These are phyloP conservation scores for Drosophila tanythrix DNA, from an alignment of 2,888 invertebrate species.

Conservation along the genomic window DNA sequence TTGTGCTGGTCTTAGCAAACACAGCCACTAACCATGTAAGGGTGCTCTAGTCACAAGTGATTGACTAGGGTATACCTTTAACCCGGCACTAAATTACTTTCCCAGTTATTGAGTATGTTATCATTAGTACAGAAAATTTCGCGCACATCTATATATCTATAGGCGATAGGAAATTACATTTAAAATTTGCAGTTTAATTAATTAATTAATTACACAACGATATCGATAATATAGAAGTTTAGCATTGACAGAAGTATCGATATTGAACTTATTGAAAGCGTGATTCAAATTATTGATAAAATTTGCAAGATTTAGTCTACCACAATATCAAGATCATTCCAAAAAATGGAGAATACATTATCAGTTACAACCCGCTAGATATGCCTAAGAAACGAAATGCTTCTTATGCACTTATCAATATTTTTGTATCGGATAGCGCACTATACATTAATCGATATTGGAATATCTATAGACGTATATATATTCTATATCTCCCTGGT, in stretches of 20 bases:
- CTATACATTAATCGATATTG: background rate
- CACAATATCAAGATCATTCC: background rate
- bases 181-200: background rate
- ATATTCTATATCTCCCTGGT: background rate
- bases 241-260: background rate
- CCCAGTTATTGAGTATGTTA: background rate
- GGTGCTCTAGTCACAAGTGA: background rate
- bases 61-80: background rate
- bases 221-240: background rate
- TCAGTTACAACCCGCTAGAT: background rate
- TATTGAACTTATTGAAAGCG: background rate
- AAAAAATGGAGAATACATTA: background rate
- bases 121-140: background rate
- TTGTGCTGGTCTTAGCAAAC: constrained; percentile 43
- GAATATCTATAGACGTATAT: background rate
- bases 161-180: background rate
- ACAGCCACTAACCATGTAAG: constrained; percentile 31
- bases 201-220: background rate
- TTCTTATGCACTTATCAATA: background rate
- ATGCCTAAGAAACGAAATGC: background rate
- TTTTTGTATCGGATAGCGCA: background rate
- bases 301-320: background rate
- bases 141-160: background rate
- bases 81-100: background rate
- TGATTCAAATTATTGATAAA: background rate